Evolutionary conservation across 1,140 invertebrate genomes (phyloP), one percentile per base, ranked within the genome.

Genomic region (Heliconius hermathena): DNA sequence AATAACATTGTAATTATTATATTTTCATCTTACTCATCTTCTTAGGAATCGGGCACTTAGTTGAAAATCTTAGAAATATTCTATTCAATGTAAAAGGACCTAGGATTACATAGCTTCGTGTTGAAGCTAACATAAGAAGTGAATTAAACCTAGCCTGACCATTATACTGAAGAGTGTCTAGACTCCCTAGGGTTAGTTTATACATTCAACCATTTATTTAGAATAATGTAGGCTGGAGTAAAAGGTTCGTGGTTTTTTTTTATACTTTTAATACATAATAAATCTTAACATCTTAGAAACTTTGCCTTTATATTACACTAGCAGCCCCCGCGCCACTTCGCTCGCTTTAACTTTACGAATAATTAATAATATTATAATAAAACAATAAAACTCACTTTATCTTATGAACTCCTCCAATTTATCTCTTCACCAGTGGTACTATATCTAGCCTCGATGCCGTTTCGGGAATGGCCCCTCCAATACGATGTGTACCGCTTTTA

Each of bases 71-170:
- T 66, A 4, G 9, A 1, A 66, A 26, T 66, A 9, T 66, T 66
- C 60, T 66, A 66, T 26, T 26, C 22, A 66, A 26, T 66, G 26
- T 66, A 13, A 66, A 29, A 66, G 9, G 13, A 29, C 13, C 54
- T 66, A 26, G 1, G 60, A 9, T 26, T 26, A 66, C 60, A 26
- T 66, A 66, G n/a, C 54, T 57, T n/a, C 29, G 33, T 22, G 46
- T 41, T n/a, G 4, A 49, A 29, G 36, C 33, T 78, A 60, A 78
- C 71, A 78, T 26, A 73, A 78, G 76, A 78, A 73, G 52, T 78
- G 76, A 78, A 78, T 78, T 73, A 78, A 52, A 71, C 52, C 76
- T 9, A 36, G 49, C 71, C 71, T 22, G 49, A 38, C 52, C 71
- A 60, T 78, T 78, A 78, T 6, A 46, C 66, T 26, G 33, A 60